Evolutionary conservation across 2,888 invertebrate genomes (phyloP).

Genomic region (Hemaris fuciformis): DNA sequence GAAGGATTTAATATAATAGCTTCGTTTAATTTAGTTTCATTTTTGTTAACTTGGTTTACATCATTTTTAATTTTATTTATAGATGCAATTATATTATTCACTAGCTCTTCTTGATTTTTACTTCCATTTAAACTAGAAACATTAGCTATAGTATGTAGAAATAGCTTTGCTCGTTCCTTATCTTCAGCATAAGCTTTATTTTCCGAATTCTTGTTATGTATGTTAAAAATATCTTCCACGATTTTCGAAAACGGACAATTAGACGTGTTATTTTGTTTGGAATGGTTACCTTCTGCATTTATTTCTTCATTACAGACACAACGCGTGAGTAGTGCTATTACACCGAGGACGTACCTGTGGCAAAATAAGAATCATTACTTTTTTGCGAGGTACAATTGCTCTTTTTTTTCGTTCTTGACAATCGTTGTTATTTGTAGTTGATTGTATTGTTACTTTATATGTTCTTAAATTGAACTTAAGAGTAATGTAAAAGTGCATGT

Average conservation of each 20-base stretch:
- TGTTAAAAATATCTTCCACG: conserved; percentile 71
- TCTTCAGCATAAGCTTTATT: conserved; percentile 41
- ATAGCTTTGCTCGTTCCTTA: conserved; percentile 79
- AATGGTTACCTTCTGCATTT: conserved; percentile 24
- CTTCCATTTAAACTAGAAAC: conserved; percentile 50
- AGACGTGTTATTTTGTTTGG: conserved; percentile 42
- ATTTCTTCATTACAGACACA: conserved; percentile 33
- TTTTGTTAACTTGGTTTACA: conserved; percentile 45
- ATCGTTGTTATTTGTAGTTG: not conserved
- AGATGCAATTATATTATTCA: conserved; percentile 69
- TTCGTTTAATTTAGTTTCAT: conserved; percentile 51
- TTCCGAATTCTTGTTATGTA: conserved; percentile 50
- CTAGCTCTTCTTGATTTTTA: conserved; percentile 59
- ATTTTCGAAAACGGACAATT: conserved; percentile 69
- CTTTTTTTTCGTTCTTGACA: not conserved
- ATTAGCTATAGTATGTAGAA: conserved; percentile 81
- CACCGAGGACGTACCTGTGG: conserved; percentile 53
- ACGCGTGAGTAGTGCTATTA: conserved; percentile 34
- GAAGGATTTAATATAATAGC: conserved; percentile 60
- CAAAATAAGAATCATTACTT: conserved; percentile 13
- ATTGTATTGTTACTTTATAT: not conserved
- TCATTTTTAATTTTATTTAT: conserved; percentile 72
- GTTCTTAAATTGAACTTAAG: too few species aligned
- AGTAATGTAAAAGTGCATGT: too few species aligned
- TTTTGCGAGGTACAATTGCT: not conserved